Evolutionary conservation across 1,140 invertebrate genomes (phyloP).

Genomic region (Orchestia grillus): DNA sequence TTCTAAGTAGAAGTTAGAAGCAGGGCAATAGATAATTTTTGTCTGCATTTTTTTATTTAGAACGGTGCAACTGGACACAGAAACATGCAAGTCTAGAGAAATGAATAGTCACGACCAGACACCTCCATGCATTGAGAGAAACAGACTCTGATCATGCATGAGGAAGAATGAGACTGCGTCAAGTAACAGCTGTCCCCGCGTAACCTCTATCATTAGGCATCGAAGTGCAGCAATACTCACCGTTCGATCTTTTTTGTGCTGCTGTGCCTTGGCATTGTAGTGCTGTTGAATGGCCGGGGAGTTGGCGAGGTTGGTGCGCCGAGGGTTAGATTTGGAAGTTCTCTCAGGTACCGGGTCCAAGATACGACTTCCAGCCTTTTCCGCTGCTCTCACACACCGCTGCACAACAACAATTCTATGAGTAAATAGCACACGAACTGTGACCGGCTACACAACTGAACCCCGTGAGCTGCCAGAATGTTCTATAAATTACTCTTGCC

Average conservation of each 20-base stretch:
- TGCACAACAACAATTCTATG: background rate
- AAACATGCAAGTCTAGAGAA: too few relatives aligned
- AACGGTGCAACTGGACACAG: too few relatives aligned
- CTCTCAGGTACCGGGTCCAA: constrained; percentile 27
- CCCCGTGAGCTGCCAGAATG: background rate
- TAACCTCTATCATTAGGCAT: background rate
- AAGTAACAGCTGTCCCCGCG: background rate
- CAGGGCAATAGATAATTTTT: background rate
- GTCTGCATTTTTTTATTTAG: background rate
- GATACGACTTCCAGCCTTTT: constrained; percentile 44
- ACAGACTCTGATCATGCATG: background rate
- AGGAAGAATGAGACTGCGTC: background rate
- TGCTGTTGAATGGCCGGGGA: background rate
- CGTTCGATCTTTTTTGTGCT: background rate
- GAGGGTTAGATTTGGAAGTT: background rate
- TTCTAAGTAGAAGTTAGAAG: too few relatives aligned
- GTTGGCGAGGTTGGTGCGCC: background rate
- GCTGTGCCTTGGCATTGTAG: background rate
- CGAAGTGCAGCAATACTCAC: background rate
- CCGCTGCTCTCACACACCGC: constrained; percentile 43
- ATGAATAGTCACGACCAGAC: too few relatives aligned
- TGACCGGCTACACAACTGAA: background rate
- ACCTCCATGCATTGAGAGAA: too few relatives aligned
- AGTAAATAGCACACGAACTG: background rate
- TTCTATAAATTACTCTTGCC: background rate